Evolutionary conservation across 2,888 invertebrate genomes (phyloP).

Genomic region (Ornithoptera alexandrae): DNA sequence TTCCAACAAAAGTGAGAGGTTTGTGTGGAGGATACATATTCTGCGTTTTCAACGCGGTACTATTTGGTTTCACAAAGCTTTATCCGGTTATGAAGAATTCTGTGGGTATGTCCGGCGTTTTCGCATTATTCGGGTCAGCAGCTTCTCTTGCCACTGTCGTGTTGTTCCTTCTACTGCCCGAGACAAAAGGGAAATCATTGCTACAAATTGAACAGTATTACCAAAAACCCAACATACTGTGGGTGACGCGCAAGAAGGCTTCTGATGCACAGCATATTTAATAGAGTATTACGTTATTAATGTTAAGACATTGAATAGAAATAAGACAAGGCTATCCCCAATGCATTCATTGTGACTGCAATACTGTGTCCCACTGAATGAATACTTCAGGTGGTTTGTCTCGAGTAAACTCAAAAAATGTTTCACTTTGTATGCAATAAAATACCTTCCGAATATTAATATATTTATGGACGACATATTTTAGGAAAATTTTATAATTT

Average conservation of each 20-base stretch:
- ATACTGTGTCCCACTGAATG: not conserved
- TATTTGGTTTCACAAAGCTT: constrained; percentile 85
- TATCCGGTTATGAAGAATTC: constrained; percentile 82
- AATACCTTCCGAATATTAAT: not conserved
- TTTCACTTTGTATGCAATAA: not conserved
- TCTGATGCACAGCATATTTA: constrained; percentile 54
- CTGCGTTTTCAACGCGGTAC: constrained; percentile 83
- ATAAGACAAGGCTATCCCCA: constrained; percentile 6
- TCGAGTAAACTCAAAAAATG: not conserved
- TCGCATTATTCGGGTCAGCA: constrained; percentile 84
- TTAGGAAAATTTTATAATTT: not conserved
- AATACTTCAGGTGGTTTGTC: not conserved
- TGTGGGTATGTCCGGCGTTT: constrained; percentile 85
- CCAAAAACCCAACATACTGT: constrained; percentile 82
- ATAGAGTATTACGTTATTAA: constrained; percentile 32
- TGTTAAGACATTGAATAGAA: not conserved
- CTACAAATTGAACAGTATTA: constrained; percentile 90
- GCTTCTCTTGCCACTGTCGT: constrained; percentile 82
- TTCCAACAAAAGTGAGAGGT: constrained; percentile 86
- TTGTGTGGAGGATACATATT: constrained; percentile 87
- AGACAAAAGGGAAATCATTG: constrained; percentile 86
- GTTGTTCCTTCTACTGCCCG: constrained; percentile 84
- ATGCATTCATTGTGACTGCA: constrained; percentile 4
- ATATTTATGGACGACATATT: not conserved
- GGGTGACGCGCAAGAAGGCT: constrained; percentile 75